Conservation (phyloP, 2,113 vertebrate species). For the Sander vitreus region DNA sequence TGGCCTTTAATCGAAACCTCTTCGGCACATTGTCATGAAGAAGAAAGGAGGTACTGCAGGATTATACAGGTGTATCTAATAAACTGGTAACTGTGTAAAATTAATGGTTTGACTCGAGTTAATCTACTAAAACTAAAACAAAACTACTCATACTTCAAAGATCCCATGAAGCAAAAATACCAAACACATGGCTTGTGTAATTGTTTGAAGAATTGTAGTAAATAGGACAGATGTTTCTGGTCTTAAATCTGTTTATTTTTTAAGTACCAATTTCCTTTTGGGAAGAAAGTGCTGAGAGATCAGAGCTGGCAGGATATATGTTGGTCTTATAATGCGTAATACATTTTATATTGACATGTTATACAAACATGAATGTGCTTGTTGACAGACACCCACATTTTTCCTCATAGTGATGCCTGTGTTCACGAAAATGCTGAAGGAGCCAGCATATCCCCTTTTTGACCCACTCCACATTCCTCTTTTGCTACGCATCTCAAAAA, state of each 20-base stretch:
- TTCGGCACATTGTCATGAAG: neutral
- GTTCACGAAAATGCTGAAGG: constrained; percentile 16
- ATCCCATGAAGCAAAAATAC: neutral
- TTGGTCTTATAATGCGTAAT: constrained; percentile 22
- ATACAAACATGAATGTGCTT: constrained; percentile 11
- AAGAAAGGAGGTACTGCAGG: neutral
- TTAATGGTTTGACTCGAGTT: constrained; percentile 2
- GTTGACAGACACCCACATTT: constrained; percentile 41
- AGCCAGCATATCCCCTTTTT: constrained; percentile 25
- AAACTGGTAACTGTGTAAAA: constrained; percentile 7
- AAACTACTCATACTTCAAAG: constrained; percentile 10
- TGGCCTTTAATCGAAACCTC: neutral
- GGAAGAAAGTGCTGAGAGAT: constrained; percentile 41
- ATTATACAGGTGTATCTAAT: constrained; percentile 3
- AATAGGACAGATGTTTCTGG: constrained; percentile 40
- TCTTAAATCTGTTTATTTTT: constrained; percentile 40
- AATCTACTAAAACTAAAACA: too few relatives aligned
- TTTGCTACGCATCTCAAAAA: constrained; percentile 68
- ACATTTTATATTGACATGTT: constrained; percentile 47
- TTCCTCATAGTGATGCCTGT: constrained; percentile 27
- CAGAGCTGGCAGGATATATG: constrained; percentile 49
- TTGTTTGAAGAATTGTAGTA: constrained; percentile 27
- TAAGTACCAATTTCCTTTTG: constrained; percentile 46
- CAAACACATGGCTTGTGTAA: constrained; percentile 7
- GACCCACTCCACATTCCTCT: constrained; percentile 67